Evolutionary conservation across 2,888 invertebrate species (phyloP), one percentile per base, ranked within the genome.

Genomic region (Torymus tubicola): DNA sequence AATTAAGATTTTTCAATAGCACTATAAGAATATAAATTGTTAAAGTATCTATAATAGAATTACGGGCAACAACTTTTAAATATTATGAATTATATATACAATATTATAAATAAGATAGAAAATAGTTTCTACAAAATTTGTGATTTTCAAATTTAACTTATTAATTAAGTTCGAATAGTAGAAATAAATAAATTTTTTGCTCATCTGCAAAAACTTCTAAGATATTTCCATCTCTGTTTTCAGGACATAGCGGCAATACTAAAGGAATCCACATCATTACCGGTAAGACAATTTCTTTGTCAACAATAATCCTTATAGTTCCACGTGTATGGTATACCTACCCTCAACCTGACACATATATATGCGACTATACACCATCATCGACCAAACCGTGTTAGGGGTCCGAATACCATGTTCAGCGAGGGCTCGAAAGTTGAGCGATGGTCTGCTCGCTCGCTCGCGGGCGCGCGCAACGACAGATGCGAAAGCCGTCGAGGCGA

Each of bases 341-440:
- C 31, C 3, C 8, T 8, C 31, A 31, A 31, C n/a, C n/a, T 0
- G 8, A 31, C 31, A 16, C 12, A 73, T 10, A 18, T 13, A 0
- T n/a, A 52, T 3, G 16, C 14, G 18, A 11, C 11, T 12, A 53
- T 50, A 57, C 53, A 58, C 24, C 16, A 50, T 24, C 24, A 71
- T 71, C 55, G 2, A 50, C 21, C 61, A 58, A 58, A 11, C 52
- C 14, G 21, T 52, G 60, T 12, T 69, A 16, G 16, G 8, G 31
- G 18, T 55, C 18, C 18, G 55, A 63, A 24, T 55, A 31, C 42
- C n/a, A 57, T 10, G 58, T 61, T 31, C 4, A 1, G 67, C 18
- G 64, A 63, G 50, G 55, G 31, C 58, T 67, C 58, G 68, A 78
- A 78, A 72, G 68, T 68, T 73, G 78, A 78, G 71, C 72, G 72